A percentile compares a stretch with the other conserved stretches of the same genome.
phyloP scores from a whole-genome alignment of 2,888 invertebrate genomes.

The Sisyra nigra region DNA sequence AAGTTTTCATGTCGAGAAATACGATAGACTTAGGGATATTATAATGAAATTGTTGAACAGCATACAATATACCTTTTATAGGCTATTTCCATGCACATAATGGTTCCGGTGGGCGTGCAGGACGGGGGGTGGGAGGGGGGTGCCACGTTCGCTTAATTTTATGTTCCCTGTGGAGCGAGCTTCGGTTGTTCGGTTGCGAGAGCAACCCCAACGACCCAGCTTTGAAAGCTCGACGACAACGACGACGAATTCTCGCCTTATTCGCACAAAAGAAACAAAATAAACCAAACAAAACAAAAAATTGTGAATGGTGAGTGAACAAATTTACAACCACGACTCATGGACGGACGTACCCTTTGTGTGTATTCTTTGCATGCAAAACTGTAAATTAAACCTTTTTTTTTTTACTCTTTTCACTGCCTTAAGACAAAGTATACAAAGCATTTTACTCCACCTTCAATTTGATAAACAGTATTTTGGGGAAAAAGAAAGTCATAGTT shows the following conservation, averaged over 20 bases:
- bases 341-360: too few relatives aligned
- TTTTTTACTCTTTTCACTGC: too few relatives aligned
- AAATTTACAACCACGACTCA: too few relatives aligned
- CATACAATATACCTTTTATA: constrained; percentile 9
- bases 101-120: constrained; percentile 6
- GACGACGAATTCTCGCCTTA: too few relatives aligned
- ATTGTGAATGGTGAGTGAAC: too few relatives aligned
- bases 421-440: too few relatives aligned
- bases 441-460: too few relatives aligned
- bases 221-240: background rate
- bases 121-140: constrained; percentile 2
- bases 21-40: background rate
- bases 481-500: too few relatives aligned
- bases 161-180: constrained; percentile 8
- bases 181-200: background rate
- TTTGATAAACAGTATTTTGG: too few relatives aligned
- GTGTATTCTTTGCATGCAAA: too few relatives aligned
- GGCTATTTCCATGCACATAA: constrained; percentile 10
- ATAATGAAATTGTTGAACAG: constrained; percentile 6
- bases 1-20: too few relatives aligned
- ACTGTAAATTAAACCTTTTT: too few relatives aligned
- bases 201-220: background rate
- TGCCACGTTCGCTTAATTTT: constrained; percentile 8
- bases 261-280: background rate
- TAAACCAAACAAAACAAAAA: background rate